Percentiles rank a stretch among this genome's conserved stretches.
These are phyloP conservation scores for Drosophila dives DNA, from an alignment of 2,888 invertebrate genomes.

Conservation along the genomic window DNA sequence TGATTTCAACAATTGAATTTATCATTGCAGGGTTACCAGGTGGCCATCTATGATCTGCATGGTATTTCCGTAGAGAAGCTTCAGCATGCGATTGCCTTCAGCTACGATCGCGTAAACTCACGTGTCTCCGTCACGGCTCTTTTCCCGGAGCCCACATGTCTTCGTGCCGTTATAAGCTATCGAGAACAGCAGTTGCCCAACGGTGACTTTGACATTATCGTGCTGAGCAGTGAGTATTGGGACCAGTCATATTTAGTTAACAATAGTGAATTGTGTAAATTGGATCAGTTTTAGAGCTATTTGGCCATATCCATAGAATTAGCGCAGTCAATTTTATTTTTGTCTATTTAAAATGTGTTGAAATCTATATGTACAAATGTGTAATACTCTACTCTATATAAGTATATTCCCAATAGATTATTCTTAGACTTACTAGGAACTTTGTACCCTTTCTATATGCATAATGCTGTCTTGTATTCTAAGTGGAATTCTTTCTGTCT, in stretches of 20 bases:
- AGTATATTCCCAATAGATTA: no score
- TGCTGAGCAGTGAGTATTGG: conserved; percentile 90
- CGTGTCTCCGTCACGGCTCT: conserved; percentile 91
- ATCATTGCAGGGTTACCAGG: conserved; percentile 87
- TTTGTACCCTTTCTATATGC: no score
- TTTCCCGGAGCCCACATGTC: conserved; percentile 92
- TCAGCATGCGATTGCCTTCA: conserved; percentile 87
- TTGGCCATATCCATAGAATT: neutral
- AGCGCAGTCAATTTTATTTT: neutral
- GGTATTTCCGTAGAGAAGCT: conserved; percentile 86
- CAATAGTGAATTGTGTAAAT: neutral
- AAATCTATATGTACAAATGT: neutral
- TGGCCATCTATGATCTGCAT: conserved; percentile 87
- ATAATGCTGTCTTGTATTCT: no score
- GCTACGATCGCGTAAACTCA: conserved; percentile 92
- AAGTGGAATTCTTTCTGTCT: no score
- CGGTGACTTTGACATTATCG: conserved; percentile 96
- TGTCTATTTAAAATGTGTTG: neutral
- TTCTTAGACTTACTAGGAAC: no score
- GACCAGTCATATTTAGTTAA: neutral
- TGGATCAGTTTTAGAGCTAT: neutral
- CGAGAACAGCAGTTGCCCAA: conserved; percentile 91
- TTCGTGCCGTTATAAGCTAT: conserved; percentile 92
- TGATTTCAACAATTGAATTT: neutral
- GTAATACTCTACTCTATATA: no score